phyloP scores from a whole-genome alignment of 2,888 invertebrate genomes.

The Philereme vetulata region DNA sequence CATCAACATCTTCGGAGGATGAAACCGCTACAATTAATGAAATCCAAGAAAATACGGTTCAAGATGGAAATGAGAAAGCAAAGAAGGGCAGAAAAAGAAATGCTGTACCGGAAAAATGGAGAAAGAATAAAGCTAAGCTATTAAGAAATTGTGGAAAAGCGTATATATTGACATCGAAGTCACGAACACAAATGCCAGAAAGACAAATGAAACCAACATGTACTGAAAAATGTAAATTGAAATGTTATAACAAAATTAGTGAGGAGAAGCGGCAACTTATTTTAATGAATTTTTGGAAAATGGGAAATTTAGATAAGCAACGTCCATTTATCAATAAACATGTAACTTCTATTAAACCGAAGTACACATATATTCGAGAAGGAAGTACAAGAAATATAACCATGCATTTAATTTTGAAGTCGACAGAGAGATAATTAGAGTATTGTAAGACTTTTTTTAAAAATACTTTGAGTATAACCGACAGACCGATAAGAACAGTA shows the following conservation, averaged over 20 bases:
- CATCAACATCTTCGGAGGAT: too few relatives aligned
- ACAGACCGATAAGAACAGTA: conserved; percentile 6
- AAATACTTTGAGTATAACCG: conserved; percentile 1
- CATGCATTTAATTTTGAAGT: conserved; percentile 2
- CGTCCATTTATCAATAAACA: conserved; percentile 21
- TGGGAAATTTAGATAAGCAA: conserved; percentile 18
- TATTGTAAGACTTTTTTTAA: conserved; percentile 6
- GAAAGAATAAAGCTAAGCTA: conserved; percentile 29
- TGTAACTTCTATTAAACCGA: conserved; percentile 29
- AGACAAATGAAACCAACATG: conserved; percentile 30
- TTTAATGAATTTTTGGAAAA: conserved; percentile 4
- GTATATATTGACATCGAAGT: conserved; percentile 30
- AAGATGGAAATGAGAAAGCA: too few relatives aligned
- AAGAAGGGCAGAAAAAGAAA: conserved; percentile 23
- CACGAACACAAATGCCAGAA: conserved; percentile 24
- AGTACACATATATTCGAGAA: conserved; percentile 9
- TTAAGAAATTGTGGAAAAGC: conserved; percentile 28
- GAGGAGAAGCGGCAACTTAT: neutral
- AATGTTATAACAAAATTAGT: conserved; percentile 1
- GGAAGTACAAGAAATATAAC: conserved; percentile 3
- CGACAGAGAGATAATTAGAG: conserved; percentile 7
- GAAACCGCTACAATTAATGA: too few relatives aligned
- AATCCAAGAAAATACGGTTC: too few relatives aligned
- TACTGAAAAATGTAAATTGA: conserved; percentile 24
- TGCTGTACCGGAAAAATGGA: conserved; percentile 28